phyloP scores from a whole-genome alignment of 1,140 invertebrate genomes.

The Lasioglossum baleicum region DNA sequence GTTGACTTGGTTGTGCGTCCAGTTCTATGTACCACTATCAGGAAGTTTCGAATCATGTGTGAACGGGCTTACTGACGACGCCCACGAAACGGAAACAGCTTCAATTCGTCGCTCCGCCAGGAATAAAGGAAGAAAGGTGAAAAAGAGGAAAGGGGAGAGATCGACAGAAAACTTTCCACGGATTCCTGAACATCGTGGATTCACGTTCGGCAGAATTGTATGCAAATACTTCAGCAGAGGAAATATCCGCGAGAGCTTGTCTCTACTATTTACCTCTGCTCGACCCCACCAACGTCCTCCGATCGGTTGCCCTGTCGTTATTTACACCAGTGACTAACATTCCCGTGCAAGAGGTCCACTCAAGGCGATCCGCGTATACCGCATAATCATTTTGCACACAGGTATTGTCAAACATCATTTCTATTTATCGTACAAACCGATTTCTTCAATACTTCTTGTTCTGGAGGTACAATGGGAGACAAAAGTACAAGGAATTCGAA shows the following conservation, averaged over 20 bases:
- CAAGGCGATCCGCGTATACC: constrained; percentile 24
- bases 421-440: no score
- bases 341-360: constrained; percentile 29
- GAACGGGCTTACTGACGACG: constrained; percentile 22
- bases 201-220: constrained; percentile 45
- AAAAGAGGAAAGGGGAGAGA: not conserved
- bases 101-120: not conserved
- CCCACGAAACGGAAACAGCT: constrained; percentile 27
- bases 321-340: constrained; percentile 44
- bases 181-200: constrained; percentile 45
- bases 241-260: constrained; percentile 47
- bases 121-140: constrained; percentile 1
- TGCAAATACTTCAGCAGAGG: constrained; percentile 57
- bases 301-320: constrained; percentile 27
- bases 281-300: constrained; percentile 3
- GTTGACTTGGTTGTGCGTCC: not conserved
- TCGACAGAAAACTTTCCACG: constrained; percentile 40
- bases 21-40: no score
- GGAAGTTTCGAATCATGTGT: not conserved
- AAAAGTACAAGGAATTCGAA: no score
- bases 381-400: constrained; percentile 31
- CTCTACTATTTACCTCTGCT: not conserved
- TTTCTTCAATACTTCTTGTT: no score
- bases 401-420: constrained; percentile 1
- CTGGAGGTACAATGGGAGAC: no score